Percentiles rank a stretch among this genome's conserved stretches.
These are phyloP conservation scores for Luscinia megarhynchos DNA, from an alignment of 2,797 vertebrate genomes.

Conservation along the genomic window DNA sequence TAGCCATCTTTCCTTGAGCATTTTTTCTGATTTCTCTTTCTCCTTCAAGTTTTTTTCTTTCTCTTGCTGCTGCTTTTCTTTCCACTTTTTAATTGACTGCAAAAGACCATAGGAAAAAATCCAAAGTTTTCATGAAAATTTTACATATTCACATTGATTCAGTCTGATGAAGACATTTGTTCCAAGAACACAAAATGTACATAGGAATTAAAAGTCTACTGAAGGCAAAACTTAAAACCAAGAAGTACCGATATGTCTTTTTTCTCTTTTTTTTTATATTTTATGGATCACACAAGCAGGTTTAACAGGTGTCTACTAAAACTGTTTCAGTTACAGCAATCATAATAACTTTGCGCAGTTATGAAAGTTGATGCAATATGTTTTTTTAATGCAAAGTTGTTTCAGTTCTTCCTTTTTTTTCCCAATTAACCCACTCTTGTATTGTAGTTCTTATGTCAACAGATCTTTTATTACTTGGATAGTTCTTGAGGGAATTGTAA, in stretches of 20 bases:
- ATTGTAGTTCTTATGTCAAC: background rate
- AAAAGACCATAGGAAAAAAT: background rate
- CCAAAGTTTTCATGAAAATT: background rate
- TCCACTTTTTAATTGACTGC: constrained; percentile 91
- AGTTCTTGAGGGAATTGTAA: background rate
- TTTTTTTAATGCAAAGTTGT: background rate
- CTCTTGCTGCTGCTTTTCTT: constrained; percentile 79
- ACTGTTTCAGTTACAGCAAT: background rate
- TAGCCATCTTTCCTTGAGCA: constrained; percentile 45
- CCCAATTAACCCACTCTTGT: background rate
- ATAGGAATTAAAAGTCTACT: background rate
- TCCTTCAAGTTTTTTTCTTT: constrained; percentile 75
- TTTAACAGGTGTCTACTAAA: background rate
- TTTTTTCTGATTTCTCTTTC: constrained; percentile 76
- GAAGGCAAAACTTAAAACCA: background rate
- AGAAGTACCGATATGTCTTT: background rate
- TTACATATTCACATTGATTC: background rate
- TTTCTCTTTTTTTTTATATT: background rate
- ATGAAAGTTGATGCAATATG: background rate
- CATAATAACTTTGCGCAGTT: background rate
- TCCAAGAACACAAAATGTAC: background rate
- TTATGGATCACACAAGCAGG: background rate
- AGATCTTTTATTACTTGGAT: background rate
- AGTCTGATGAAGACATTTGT: background rate
- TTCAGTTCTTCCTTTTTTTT: background rate